phyloP scores from a whole-genome alignment of 2,797 vertebrate genomes.

The Sparus aurata region DNA sequence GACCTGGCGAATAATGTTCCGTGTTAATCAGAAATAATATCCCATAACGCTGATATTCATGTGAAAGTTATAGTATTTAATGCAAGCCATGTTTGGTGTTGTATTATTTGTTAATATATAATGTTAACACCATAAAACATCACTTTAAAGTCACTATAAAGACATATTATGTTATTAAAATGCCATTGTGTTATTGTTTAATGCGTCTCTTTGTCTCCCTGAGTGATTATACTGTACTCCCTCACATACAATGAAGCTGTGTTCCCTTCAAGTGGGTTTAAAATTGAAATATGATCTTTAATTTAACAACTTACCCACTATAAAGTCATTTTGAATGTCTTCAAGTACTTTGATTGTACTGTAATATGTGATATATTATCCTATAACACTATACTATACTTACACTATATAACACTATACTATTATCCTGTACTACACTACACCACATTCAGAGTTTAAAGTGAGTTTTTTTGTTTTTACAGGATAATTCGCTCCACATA shows the following conservation, averaged over 20 bases:
- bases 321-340: not conserved
- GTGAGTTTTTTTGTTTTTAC: not conserved
- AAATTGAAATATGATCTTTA: not conserved
- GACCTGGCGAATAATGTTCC: not conserved
- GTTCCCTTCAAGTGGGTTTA: not conserved
- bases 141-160: not conserved
- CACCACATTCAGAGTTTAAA: not conserved
- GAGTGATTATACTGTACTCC: too few species aligned
- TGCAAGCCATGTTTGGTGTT: not conserved
- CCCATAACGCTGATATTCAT: too few species aligned
- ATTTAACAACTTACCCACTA: not conserved
- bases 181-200: not conserved
- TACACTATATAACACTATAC: too few species aligned
- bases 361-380: not conserved
- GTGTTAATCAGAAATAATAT: too few species aligned
- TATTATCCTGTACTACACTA: too few species aligned
- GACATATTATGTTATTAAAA: too few species aligned
- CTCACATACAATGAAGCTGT: too few species aligned
- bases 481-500: not conserved
- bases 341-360: too few species aligned
- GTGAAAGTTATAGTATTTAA: too few species aligned
- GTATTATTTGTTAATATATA: not conserved
- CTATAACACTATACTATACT: not conserved
- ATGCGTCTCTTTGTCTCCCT: not conserved
- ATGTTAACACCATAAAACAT: not conserved